Conservation (phyloP, 2,113 vertebrate species). For the Tapirus terrestris region DNA sequence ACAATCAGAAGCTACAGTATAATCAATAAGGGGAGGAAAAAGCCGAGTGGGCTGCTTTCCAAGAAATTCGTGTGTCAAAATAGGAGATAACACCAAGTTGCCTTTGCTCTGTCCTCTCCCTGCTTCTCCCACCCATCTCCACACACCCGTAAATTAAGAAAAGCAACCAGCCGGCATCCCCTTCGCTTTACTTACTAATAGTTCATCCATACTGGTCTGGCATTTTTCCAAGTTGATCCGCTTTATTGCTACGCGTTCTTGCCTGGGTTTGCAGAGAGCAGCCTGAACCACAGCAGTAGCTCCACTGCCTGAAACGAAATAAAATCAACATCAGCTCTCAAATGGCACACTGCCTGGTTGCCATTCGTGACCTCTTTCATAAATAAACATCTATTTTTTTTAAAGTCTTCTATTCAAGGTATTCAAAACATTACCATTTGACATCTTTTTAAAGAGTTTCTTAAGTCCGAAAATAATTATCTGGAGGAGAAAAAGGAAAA, state of each 20-base stretch:
- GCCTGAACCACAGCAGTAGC: conserved; percentile 99
- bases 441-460: neutral
- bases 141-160: neutral
- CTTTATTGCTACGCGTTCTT: conserved; percentile 99
- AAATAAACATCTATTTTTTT: neutral
- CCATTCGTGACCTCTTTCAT: neutral
- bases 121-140: neutral
- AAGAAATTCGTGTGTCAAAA: neutral
- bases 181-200: conserved; percentile 91
- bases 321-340: neutral
- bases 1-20: neutral
- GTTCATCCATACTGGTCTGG: conserved; percentile 99
- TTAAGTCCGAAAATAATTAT: conserved; percentile 21
- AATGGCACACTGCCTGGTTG: neutral
- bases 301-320: conserved; percentile 93
- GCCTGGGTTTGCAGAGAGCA: conserved; percentile 96
- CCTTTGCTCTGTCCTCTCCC: neutral
- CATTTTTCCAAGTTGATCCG: conserved; percentile 99
- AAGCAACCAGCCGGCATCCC: neutral
- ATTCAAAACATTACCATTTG: neutral
- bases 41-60: neutral
- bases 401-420: neutral
- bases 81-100: neutral
- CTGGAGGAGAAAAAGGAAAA: neutral
- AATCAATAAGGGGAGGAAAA: neutral